A percentile compares a stretch with the other conserved stretches of the same genome.
phyloP scores from a whole-genome alignment of 2,113 vertebrate species.

The Symphodus melops region DNA sequence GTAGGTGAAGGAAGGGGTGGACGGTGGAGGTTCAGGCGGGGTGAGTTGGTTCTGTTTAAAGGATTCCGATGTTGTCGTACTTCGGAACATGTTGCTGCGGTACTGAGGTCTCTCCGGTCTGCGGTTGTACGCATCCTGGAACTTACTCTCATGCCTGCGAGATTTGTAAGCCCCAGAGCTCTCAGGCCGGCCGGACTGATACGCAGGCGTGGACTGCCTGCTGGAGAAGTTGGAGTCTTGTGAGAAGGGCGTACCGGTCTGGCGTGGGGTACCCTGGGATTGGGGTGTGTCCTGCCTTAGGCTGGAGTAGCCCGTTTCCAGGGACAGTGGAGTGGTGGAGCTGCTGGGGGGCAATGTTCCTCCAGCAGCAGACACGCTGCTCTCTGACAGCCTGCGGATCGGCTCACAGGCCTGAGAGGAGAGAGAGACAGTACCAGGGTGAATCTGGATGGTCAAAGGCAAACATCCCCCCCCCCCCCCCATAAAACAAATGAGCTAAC shows the following conservation, averaged over 20 bases:
- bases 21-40: conserved; percentile 79
- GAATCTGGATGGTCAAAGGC: neutral
- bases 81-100: conserved; percentile 82
- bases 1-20: conserved; percentile 77
- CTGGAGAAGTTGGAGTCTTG: conserved; percentile 97
- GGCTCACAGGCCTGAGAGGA: conserved; percentile 82
- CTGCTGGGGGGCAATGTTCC: conserved; percentile 88
- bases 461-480: neutral
- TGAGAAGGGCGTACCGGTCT: conserved; percentile 92
- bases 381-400: conserved; percentile 88
- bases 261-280: conserved; percentile 91
- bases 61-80: conserved; percentile 79
- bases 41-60: conserved; percentile 90
- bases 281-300: conserved; percentile 93
- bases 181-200: conserved; percentile 88
- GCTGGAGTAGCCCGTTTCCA: conserved; percentile 97
- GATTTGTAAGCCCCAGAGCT: conserved; percentile 88
- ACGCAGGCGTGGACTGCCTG: conserved; percentile 93
- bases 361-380: conserved; percentile 80
- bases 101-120: conserved; percentile 88
- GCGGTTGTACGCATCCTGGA: conserved; percentile 96
- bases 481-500: neutral
- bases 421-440: conserved; percentile 15
- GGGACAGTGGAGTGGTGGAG: conserved; percentile 91
- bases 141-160: conserved; percentile 92